These are phyloP conservation scores for Columba guinea DNA, from an alignment of 2,797 vertebrate species.

Conservation along the genomic window DNA sequence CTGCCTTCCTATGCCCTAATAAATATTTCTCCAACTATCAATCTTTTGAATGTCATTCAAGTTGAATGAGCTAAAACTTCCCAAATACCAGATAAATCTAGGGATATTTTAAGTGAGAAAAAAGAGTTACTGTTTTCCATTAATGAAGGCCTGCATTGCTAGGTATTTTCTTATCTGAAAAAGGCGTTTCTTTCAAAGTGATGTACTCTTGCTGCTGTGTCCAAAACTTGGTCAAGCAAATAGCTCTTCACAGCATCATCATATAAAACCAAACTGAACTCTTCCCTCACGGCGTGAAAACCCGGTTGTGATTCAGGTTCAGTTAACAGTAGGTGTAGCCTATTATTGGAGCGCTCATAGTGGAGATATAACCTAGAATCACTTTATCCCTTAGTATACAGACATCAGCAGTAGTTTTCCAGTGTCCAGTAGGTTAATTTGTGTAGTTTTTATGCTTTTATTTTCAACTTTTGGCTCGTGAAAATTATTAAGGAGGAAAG, in stretches of 20 bases:
- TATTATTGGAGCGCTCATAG: not conserved
- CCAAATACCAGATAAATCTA: not conserved
- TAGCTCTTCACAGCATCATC: not conserved
- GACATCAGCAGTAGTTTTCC: not conserved
- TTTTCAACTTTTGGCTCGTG: not conserved
- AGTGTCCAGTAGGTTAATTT: not conserved
- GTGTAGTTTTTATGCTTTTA: not conserved
- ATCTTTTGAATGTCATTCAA: constrained; percentile 39
- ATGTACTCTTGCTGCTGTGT: not conserved
- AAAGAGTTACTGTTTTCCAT: not conserved
- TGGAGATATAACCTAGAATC: not conserved
- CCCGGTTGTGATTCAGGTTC: not conserved
- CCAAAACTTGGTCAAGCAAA: not conserved
- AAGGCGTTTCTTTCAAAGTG: not conserved
- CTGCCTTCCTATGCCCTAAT: constrained; percentile 43
- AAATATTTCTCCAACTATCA: constrained; percentile 1
- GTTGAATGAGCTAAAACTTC: not conserved
- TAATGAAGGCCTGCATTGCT: not conserved
- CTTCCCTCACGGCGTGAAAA: not conserved
- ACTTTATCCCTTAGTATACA: not conserved
- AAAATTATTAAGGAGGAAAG: not conserved
- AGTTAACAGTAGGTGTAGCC: not conserved
- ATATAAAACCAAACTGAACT: not conserved
- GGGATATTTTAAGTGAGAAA: not conserved
- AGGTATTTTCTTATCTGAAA: not conserved